A percentile compares a stretch with the other conserved stretches of the same genome.
Evolutionary conservation across 2,888 invertebrate species (phyloP).

Genomic region (Autographa pulchrina): DNA sequence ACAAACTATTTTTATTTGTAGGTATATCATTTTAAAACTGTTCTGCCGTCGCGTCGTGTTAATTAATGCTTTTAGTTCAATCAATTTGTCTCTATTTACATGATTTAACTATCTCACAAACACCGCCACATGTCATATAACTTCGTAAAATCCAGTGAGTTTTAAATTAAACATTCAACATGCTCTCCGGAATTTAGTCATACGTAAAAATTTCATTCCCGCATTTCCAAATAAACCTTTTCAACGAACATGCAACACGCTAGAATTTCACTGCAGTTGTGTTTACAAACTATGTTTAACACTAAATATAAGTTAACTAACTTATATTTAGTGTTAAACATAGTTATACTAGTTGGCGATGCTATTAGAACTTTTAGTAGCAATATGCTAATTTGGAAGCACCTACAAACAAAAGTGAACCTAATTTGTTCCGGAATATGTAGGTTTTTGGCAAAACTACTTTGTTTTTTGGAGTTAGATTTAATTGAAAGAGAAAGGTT

Average conservation of each 20-base stretch:
- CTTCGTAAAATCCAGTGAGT: not conserved
- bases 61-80: not conserved
- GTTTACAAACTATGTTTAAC: constrained; percentile 28
- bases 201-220: constrained; percentile 32
- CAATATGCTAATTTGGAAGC: constrained; percentile 28
- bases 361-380: constrained; percentile 27
- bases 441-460: constrained; percentile 22
- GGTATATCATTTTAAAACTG: not conserved
- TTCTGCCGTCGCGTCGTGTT: not conserved
- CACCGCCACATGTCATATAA: not conserved
- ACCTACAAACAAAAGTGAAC: constrained; percentile 23
- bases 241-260: not conserved
- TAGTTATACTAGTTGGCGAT: constrained; percentile 36
- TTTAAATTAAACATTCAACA: constrained; percentile 5
- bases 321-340: no score
- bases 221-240: constrained; percentile 17
- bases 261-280: constrained; percentile 27
- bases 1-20: no score
- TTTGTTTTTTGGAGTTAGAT: not conserved
- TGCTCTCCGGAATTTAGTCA: constrained; percentile 26
- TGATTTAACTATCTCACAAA: not conserved
- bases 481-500: constrained; percentile 11
- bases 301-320: constrained; percentile 26
- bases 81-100: not conserved
- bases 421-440: constrained; percentile 25